Evolutionary conservation across 2,113 vertebrate genomes (phyloP), one percentile per base, ranked within the genome.

Genomic region (Ivindomyrus marchei): DNA sequence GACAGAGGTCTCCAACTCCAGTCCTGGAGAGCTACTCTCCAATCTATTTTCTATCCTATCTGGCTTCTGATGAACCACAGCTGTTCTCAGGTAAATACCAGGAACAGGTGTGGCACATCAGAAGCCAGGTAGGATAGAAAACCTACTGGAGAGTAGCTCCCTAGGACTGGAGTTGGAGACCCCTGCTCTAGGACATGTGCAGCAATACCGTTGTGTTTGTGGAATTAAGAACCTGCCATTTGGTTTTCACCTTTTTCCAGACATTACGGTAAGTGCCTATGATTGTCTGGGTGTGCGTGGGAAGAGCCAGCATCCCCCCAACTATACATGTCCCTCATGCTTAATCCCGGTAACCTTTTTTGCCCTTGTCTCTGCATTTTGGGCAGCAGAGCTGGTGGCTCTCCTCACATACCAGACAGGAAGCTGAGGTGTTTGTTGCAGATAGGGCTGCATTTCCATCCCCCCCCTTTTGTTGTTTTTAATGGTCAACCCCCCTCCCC

Each of bases 401-500:
- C 62, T n/a, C 62, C 9, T 10, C 15, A 19, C 42, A 36, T 87
- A 62, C 56, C 56, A 66, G 36, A 66, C 56, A 66, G 88, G 88
- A 74, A 74, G n/a, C 62, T 47, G 88, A 88, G 15, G 24, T 47
- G 58, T 70, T 47, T 58, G 6, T 74, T 85, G 31, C 46, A 10
- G 52, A 58, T 45, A 45, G n/a, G 50, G 49, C 89, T 88, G 89
- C n/a, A 24, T 87, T 47, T 91, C 58, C 42, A 31, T 4, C 90
- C 15, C 27, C 66, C 27, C 27, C n/a, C 83, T 45, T 85, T 52
- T 52, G n/a, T 87, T 90, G 47, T 45, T 47, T 45, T 95, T 95
- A 95, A 95, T 94, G 94, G 92, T 92, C 93, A 91, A 90, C 93
- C 90, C 87, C 91, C 90, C 27, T 4, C 70, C 36, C 70, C 56